Percentiles rank a stretch among this genome's conserved stretches.
These are phyloP conservation scores for Theretra japonica DNA, from an alignment of 2,888 invertebrate species.

Conservation along the genomic window DNA sequence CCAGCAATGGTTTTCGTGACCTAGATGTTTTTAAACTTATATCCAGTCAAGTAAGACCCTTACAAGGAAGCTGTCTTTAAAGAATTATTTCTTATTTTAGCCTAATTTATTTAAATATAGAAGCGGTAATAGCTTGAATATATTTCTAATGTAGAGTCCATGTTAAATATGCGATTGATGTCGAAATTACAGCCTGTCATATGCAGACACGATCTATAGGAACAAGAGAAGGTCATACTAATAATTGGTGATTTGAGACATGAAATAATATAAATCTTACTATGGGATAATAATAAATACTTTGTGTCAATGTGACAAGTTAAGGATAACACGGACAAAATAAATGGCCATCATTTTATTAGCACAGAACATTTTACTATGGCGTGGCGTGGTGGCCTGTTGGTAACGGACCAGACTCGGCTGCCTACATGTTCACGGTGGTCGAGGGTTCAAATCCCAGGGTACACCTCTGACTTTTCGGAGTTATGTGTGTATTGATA, in stretches of 20 bases:
- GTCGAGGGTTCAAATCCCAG: too few species aligned
- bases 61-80: neutral
- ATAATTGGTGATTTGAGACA: constrained; percentile 26
- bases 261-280: constrained; percentile 2
- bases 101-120: constrained; percentile 8
- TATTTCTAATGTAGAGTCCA: constrained; percentile 44
- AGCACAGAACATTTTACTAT: too few species aligned
- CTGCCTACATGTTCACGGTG: too few species aligned
- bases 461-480: too few species aligned
- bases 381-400: too few species aligned
- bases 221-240: constrained; percentile 71
- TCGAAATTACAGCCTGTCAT: constrained; percentile 81
- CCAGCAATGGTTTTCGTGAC: constrained; percentile 79
- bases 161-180: constrained; percentile 56
- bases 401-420: too few species aligned
- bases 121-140: constrained; percentile 38
- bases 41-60: constrained; percentile 54
- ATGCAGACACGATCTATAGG: constrained; percentile 74
- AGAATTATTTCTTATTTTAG: constrained; percentile 31
- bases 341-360: neutral
- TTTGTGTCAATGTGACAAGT: neutral
- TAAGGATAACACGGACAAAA: neutral
- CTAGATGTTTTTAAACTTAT: constrained; percentile 76
- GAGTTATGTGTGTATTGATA: too few species aligned
- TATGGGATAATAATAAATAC: neutral